A percentile compares a stretch with the other conserved stretches of the same genome.
These are phyloP conservation scores for Kryptolebias ocellatus DNA, from an alignment of 2,797 vertebrate species.

Conservation along the genomic window DNA sequence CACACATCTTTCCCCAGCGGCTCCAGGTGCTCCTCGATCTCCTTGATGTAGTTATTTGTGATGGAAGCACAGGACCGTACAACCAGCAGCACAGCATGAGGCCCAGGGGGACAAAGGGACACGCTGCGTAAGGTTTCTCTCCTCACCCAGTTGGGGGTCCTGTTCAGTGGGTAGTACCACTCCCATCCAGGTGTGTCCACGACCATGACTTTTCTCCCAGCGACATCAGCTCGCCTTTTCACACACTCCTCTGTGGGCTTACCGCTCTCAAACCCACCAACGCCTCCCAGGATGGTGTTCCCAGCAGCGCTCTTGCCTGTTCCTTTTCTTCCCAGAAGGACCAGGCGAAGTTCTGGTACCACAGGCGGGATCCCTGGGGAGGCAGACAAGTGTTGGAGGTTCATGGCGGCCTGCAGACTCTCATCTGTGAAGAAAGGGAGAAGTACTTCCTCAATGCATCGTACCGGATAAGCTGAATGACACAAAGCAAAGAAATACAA, in stretches of 20 bases:
- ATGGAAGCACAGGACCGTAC: slow-evolving; percentile 74
- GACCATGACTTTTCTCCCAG: slow-evolving; percentile 67
- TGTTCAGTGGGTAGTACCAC: slow-evolving; percentile 83
- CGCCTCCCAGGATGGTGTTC: slow-evolving; percentile 75
- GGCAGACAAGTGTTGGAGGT: slow-evolving; percentile 3
- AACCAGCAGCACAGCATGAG: slow-evolving; percentile 79
- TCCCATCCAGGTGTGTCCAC: slow-evolving; percentile 85
- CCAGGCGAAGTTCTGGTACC: slow-evolving; percentile 72
- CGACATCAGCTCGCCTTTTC: slow-evolving; percentile 66
- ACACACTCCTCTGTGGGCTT: slow-evolving; percentile 82
- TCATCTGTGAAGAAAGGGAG: slow-evolving; percentile 69
- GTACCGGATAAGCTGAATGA: slow-evolving; percentile 54
- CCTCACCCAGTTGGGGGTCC: slow-evolving; percentile 80
- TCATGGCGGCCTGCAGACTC: slow-evolving; percentile 55
- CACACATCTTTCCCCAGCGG: slow-evolving; percentile 71
- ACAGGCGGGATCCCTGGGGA: slow-evolving; percentile 1
- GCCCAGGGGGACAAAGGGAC: slow-evolving; percentile 77
- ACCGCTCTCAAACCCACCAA: slow-evolving; percentile 67
- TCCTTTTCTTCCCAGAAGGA: slow-evolving; percentile 81
- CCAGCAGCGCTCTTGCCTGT: slow-evolving; percentile 77
- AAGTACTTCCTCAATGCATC: slow-evolving; percentile 69
- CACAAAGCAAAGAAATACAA: slow-evolving; percentile 40
- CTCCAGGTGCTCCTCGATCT: slow-evolving; percentile 79
- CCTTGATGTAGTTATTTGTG: slow-evolving; percentile 63
- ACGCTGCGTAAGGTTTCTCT: slow-evolving; percentile 77